A percentile compares a stretch with the other conserved stretches of the same genome.
Conservation (phyloP, 2,888 invertebrate species). For the Rhorus exstirpatorius region DNA sequence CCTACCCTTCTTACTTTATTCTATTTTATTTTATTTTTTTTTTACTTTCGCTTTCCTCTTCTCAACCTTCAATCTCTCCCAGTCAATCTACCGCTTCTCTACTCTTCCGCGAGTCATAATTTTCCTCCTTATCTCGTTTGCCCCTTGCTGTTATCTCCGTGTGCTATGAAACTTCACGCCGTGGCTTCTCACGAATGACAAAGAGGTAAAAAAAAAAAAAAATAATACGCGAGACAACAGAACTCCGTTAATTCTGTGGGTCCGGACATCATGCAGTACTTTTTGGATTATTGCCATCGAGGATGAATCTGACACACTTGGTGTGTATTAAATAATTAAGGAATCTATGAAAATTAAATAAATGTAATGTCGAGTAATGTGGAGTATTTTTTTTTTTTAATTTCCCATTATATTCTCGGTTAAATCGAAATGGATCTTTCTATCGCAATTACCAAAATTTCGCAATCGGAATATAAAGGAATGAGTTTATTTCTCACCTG, state of each 20-base stretch:
- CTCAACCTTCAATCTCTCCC: conserved; percentile 47
- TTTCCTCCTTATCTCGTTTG: conserved; percentile 58
- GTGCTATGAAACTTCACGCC: conserved; percentile 29
- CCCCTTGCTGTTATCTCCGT: conserved; percentile 14
- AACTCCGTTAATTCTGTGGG: too few relatives aligned
- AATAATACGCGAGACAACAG: too few relatives aligned
- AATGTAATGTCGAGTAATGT: too few relatives aligned
- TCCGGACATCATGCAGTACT: too few relatives aligned
- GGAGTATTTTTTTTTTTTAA: too few relatives aligned
- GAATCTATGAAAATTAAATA: too few relatives aligned
- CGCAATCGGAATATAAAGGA: not conserved
- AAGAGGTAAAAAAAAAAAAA: too few relatives aligned
- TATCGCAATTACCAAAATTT: too few relatives aligned
- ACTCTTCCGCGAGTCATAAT: conserved; percentile 49
- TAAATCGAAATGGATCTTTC: too few relatives aligned
- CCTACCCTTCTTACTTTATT: conserved; percentile 35
- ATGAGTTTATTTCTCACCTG: conserved; percentile 88
- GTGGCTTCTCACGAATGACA: not conserved
- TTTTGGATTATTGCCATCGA: conserved; percentile 28
- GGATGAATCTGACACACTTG: conserved; percentile 6
- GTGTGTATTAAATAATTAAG: too few relatives aligned
- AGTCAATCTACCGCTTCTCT: conserved; percentile 52
- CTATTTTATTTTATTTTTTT: too few relatives aligned
- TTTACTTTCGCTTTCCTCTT: conserved; percentile 39
- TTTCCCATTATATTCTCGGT: too few relatives aligned